Evolutionary conservation across 1,140 invertebrate genomes (phyloP).

Genomic region (Hyphantria cunea): DNA sequence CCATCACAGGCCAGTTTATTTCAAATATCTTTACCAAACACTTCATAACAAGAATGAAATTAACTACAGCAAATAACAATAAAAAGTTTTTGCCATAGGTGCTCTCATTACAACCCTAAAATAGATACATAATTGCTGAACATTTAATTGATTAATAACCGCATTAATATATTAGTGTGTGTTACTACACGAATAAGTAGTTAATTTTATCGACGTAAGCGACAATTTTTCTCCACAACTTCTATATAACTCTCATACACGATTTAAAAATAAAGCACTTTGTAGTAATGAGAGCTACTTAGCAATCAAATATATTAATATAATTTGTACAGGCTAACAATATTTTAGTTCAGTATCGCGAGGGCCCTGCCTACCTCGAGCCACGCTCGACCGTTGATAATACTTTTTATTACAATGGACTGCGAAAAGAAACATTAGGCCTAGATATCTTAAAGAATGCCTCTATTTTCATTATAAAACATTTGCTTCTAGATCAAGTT

Average conservation of each 20-base stretch:
- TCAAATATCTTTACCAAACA: too few relatives aligned
- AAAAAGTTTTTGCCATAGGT: too few relatives aligned
- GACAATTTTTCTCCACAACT: constrained; percentile 17
- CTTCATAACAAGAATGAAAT: too few relatives aligned
- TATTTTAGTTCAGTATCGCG: constrained; percentile 29
- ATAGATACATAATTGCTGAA: constrained; percentile 24
- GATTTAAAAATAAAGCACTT: constrained; percentile 54
- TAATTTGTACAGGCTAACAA: constrained; percentile 57
- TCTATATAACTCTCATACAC: constrained; percentile 37
- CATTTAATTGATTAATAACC: constrained; percentile 29
- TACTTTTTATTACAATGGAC: constrained; percentile 30
- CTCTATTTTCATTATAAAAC: too few relatives aligned
- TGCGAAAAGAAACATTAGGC: constrained; percentile 33
- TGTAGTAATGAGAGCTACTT: constrained; percentile 44
- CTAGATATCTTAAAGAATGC: not conserved
- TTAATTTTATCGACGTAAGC: constrained; percentile 23
- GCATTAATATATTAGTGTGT: constrained; percentile 28
- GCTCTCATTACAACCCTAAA: constrained; percentile 17
- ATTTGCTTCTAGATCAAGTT: too few relatives aligned
- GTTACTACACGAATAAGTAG: constrained; percentile 20
- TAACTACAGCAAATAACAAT: too few relatives aligned
- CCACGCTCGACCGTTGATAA: constrained; percentile 36
- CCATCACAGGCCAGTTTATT: too few relatives aligned
- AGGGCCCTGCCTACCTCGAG: constrained; percentile 27
- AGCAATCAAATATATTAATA: constrained; percentile 51